These are phyloP conservation scores for Caenorhabditis drosophilae DNA, from an alignment of 2,888 invertebrate genomes.

Conservation along the genomic window DNA sequence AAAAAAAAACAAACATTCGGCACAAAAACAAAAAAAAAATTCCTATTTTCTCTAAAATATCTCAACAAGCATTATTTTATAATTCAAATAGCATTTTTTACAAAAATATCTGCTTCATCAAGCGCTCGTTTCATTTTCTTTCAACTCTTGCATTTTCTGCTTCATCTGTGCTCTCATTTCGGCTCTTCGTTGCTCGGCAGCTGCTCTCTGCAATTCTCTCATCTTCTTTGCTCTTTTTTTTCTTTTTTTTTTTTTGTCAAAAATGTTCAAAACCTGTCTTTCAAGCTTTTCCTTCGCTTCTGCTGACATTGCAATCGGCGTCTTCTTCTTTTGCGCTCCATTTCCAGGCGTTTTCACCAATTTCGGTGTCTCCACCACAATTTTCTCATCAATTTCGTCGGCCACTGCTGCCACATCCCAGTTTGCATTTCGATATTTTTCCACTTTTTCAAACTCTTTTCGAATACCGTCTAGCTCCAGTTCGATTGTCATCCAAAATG, in stretches of 20 bases:
- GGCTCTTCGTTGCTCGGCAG: slow-evolving; percentile 27
- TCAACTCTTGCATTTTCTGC: slow-evolving; percentile 22
- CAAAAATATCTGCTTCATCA: no score
- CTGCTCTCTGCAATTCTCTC: slow-evolving; percentile 18
- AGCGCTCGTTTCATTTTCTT: neutral
- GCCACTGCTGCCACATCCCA: slow-evolving; percentile 19
- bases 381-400: slow-evolving; percentile 13
- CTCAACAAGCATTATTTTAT: no score
- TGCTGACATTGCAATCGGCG: slow-evolving; percentile 18
- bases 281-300: slow-evolving; percentile 34
- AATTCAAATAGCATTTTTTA: no score
- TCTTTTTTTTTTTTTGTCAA: neutral
- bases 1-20: no score
- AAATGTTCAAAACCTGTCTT: slow-evolving; percentile 19
- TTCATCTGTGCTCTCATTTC: slow-evolving; percentile 34
- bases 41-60: no score
- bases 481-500: slow-evolving; percentile 51
- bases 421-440: slow-evolving; percentile 14
- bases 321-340: slow-evolving; percentile 6
- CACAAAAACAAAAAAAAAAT: no score
- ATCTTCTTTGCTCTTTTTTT: neutral
- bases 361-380: neutral
- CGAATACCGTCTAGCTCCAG: slow-evolving; percentile 49
- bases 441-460: slow-evolving; percentile 24
- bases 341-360: neutral